A percentile compares a stretch with the other conserved stretches of the same genome.
phyloP scores from a whole-genome alignment of 2,797 vertebrate genomes.

The Semotilus atromaculatus region DNA sequence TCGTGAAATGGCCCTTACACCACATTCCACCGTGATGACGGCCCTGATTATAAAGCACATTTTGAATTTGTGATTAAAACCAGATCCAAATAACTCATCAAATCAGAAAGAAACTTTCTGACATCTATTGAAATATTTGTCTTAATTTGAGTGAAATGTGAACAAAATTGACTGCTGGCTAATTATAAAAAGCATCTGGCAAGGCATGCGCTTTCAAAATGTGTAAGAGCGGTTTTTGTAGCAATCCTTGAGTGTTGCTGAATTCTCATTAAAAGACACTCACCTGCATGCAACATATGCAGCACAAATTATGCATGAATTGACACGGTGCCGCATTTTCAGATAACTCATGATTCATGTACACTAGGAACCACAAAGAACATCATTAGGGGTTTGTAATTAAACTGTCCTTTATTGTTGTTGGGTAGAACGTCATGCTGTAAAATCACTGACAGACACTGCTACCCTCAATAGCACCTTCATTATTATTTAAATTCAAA shows the following conservation, averaged over 20 bases:
- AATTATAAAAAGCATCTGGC: constrained; percentile 69
- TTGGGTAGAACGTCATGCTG: neutral
- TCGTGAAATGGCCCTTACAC: neutral
- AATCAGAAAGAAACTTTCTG: constrained; percentile 74
- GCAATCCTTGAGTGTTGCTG: constrained; percentile 65
- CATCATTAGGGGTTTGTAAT: constrained; percentile 24
- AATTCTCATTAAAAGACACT: constrained; percentile 19
- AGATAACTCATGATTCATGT: constrained; percentile 54
- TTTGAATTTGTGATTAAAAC: constrained; percentile 63
- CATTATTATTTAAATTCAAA: neutral
- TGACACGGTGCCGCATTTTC: constrained; percentile 60
- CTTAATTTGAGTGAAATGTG: constrained; percentile 66
- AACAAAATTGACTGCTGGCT: neutral
- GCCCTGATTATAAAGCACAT: neutral
- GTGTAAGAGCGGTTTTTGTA: constrained; percentile 73
- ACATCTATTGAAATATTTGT: constrained; percentile 73
- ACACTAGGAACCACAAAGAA: constrained; percentile 9
- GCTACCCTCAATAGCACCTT: neutral
- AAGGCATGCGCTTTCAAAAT: constrained; percentile 63
- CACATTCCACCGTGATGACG: neutral
- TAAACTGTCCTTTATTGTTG: constrained; percentile 10
- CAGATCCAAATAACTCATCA: constrained; percentile 74
- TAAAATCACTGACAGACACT: constrained; percentile 1
- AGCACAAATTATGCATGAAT: constrained; percentile 71
- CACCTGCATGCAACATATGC: constrained; percentile 16